Conservation (phyloP, 2,113 vertebrate genomes). For the Corapipo altera region DNA sequence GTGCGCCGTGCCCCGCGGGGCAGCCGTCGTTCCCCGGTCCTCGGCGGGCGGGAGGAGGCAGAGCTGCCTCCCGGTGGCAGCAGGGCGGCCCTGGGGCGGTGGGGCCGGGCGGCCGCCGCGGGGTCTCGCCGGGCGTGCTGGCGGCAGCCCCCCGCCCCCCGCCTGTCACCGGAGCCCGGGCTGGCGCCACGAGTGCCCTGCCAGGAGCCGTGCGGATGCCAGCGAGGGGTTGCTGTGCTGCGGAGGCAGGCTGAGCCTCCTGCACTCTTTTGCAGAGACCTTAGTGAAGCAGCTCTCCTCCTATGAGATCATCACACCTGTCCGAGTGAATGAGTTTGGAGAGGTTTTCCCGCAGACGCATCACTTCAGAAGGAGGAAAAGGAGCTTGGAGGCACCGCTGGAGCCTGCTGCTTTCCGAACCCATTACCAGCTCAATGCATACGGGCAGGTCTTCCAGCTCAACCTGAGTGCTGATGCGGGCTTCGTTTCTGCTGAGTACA, state of each 20-base stretch:
- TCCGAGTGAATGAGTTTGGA: slow-evolving; percentile 90
- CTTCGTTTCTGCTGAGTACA: slow-evolving; percentile 85
- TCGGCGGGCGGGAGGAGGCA: background rate
- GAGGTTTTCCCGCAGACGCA: slow-evolving; percentile 82
- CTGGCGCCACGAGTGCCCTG: background rate
- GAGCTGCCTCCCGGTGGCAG: background rate
- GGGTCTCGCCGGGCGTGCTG: background rate
- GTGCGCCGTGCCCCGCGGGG: background rate
- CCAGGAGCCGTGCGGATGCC: background rate
- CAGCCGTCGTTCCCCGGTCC: background rate
- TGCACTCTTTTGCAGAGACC: slow-evolving; percentile 75
- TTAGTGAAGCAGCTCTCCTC: slow-evolving; percentile 86
- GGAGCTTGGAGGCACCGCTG: slow-evolving; percentile 71
- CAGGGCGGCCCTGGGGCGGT: no score
- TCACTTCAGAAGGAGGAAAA: slow-evolving; percentile 84
- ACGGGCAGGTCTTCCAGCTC: slow-evolving; percentile 89
- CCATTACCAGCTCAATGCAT: slow-evolving; percentile 88
- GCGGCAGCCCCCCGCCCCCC: background rate
- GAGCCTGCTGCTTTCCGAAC: slow-evolving; percentile 69
- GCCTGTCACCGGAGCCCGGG: background rate
- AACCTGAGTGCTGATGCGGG: slow-evolving; percentile 88
- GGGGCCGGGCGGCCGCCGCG: background rate
- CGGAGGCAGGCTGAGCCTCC: background rate
- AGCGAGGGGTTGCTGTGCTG: background rate
- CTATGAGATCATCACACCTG: slow-evolving; percentile 91